A percentile compares a stretch with the other conserved stretches of the same genome.
Conservation (phyloP, 2,888 invertebrate genomes). For the Thyatira batis region DNA sequence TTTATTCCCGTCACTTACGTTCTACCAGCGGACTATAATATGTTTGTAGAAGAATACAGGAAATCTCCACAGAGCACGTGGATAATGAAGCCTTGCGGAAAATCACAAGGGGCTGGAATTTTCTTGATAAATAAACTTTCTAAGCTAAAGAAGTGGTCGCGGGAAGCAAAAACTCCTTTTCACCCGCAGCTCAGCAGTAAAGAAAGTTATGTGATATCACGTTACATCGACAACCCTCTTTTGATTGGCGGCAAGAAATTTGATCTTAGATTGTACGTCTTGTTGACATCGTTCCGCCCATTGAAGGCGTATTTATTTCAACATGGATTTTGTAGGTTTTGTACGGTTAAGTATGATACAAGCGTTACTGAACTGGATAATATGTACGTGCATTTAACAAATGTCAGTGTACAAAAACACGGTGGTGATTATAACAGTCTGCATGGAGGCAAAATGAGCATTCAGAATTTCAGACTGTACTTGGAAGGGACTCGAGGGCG, state of each 20-base stretch:
- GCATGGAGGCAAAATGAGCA: slow-evolving; percentile 97
- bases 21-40: slow-evolving; percentile 96
- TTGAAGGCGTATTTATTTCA: slow-evolving; percentile 96
- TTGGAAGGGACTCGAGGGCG: slow-evolving; percentile 96
- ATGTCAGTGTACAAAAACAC: slow-evolving; percentile 98
- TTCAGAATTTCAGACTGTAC: slow-evolving; percentile 94
- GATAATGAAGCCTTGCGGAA: slow-evolving; percentile 99
- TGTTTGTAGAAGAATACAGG: slow-evolving; percentile 97
- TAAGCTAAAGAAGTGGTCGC: slow-evolving; percentile 95
- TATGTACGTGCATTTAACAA: slow-evolving; percentile 98
- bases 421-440: slow-evolving; percentile 97
- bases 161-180: slow-evolving; percentile 92
- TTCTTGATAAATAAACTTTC: slow-evolving; percentile 97
- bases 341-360: slow-evolving; percentile 97
- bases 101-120: slow-evolving; percentile 96
- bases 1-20: slow-evolving; percentile 97
- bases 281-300: slow-evolving; percentile 96
- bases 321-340: slow-evolving; percentile 97
- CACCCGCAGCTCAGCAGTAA: slow-evolving; percentile 90
- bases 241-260: slow-evolving; percentile 98
- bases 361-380: slow-evolving; percentile 94
- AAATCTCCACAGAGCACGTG: slow-evolving; percentile 97
- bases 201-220: slow-evolving; percentile 97
- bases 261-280: slow-evolving; percentile 94
- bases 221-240: slow-evolving; percentile 97